These are phyloP conservation scores for Dysdera silvatica DNA, from an alignment of 1,140 invertebrate genomes.

Conservation along the genomic window DNA sequence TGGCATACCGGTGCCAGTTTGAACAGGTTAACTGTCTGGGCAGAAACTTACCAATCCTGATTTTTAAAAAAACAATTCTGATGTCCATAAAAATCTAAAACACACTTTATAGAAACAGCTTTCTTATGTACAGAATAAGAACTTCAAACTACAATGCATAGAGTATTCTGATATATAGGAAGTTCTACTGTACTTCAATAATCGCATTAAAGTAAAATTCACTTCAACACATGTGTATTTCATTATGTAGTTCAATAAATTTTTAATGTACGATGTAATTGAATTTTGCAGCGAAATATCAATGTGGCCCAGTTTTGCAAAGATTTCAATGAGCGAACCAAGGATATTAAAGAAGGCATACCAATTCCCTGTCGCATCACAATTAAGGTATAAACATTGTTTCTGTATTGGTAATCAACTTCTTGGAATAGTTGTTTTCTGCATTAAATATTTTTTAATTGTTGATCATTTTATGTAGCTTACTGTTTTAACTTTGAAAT, in stretches of 20 bases:
- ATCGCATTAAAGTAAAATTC: not conserved
- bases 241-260: not conserved
- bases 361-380: slow-evolving; percentile 72
- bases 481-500: not conserved
- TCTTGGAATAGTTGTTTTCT: not conserved
- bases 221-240: not conserved
- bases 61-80: no score
- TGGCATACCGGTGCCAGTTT: no score
- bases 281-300: slow-evolving; percentile 66
- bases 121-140: no score
- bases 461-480: not conserved
- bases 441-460: not conserved
- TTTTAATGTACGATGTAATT: slow-evolving; percentile 35
- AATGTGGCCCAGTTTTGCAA: slow-evolving; percentile 96
- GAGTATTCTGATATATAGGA: no score
- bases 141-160: no score
- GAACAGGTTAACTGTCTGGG: no score
- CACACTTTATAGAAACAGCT: no score
- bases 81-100: no score
- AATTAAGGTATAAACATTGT: slow-evolving; percentile 63
- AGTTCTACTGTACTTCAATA: no score
- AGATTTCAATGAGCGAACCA: slow-evolving; percentile 94
- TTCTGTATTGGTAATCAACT: not conserved
- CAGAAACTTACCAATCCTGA: no score
- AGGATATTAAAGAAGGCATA: slow-evolving; percentile 83